Conservation (phyloP, 2,888 invertebrate genomes). For the Platycheirus rosarum region DNA sequence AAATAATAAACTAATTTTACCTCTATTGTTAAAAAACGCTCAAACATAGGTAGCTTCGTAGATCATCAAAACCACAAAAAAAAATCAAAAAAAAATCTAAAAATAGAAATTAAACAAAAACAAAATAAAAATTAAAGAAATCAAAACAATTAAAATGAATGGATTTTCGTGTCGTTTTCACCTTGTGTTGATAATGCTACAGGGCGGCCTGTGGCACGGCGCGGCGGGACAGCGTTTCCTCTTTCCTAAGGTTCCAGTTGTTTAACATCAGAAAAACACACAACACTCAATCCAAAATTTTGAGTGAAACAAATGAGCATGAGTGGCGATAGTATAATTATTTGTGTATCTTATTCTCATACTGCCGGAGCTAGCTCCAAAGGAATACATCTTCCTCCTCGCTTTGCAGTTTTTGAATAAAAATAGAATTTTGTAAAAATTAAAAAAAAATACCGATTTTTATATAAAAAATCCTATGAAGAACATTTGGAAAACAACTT, state of each 20-base stretch:
- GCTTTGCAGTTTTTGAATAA: slow-evolving; percentile 66
- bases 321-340: neutral
- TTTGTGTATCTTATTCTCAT: slow-evolving; percentile 4
- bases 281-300: neutral
- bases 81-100: neutral
- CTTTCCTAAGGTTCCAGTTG: slow-evolving; percentile 11
- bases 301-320: slow-evolving; percentile 5
- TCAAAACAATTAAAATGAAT: neutral
- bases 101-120: neutral
- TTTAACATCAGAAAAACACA: slow-evolving; percentile 15
- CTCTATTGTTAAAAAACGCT: too few relatives aligned
- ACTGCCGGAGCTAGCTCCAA: slow-evolving; percentile 47
- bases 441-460: slow-evolving; percentile 30
- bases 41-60: too few relatives aligned
- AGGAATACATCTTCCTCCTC: slow-evolving; percentile 26
- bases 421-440: slow-evolving; percentile 62
- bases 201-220: neutral
- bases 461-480: slow-evolving; percentile 61
- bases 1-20: too few relatives aligned
- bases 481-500: slow-evolving; percentile 1
- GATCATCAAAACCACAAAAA: neutral
- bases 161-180: neutral
- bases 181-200: neutral
- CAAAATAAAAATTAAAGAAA: too few relatives aligned
- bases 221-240: neutral